These are phyloP conservation scores for Panzeria rudis DNA, from an alignment of 2,888 invertebrate genomes.

Conservation along the genomic window DNA sequence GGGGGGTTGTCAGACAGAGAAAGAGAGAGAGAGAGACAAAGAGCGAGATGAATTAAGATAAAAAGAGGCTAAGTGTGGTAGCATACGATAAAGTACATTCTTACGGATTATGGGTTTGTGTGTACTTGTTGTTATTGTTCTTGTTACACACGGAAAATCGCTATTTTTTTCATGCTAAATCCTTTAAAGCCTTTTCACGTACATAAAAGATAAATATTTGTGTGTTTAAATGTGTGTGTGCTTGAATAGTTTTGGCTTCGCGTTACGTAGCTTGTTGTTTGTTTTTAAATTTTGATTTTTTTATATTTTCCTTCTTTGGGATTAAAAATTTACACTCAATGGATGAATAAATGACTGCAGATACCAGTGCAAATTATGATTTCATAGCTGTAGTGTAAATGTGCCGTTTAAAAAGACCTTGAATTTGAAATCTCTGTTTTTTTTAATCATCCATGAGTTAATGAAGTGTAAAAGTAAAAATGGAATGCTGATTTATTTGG, in stretches of 20 bases:
- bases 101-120: slow-evolving; percentile 67
- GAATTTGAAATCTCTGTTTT: slow-evolving; percentile 30
- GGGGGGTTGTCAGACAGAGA: background rate
- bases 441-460: slow-evolving; percentile 2
- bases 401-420: slow-evolving; percentile 40
- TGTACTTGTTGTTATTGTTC: slow-evolving; percentile 42
- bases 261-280: background rate
- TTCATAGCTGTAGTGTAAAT: slow-evolving; percentile 58
- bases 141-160: slow-evolving; percentile 39
- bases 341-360: slow-evolving; percentile 69
- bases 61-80: slow-evolving; percentile 57
- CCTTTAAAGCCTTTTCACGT: slow-evolving; percentile 66
- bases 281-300: slow-evolving; percentile 1
- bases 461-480: slow-evolving; percentile 44
- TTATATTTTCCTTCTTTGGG: slow-evolving; percentile 52
- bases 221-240: slow-evolving; percentile 7
- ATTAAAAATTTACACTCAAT: slow-evolving; percentile 68
- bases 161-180: slow-evolving; percentile 52
- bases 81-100: slow-evolving; percentile 67
- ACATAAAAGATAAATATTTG: slow-evolving; percentile 34
- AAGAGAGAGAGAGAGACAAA: slow-evolving; percentile 1
- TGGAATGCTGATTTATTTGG: background rate
- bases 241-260: slow-evolving; percentile 52
- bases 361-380: slow-evolving; percentile 71
- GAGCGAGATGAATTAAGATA: slow-evolving; percentile 38